Conservation (phyloP, 2,797 vertebrate species). For the Thamnophis elegans region DNA sequence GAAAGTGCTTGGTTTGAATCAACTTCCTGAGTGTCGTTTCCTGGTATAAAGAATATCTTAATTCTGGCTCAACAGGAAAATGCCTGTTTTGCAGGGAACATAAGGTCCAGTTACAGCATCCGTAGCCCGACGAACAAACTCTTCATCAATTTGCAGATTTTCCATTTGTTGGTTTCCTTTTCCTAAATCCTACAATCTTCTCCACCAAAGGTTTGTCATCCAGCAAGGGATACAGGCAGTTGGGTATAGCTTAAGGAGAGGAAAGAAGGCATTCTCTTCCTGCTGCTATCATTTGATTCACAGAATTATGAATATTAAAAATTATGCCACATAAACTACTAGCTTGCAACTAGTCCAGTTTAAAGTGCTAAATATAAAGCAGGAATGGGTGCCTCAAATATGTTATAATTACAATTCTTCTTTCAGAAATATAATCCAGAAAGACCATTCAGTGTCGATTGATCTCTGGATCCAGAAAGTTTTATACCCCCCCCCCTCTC, state of each 20-base stretch:
- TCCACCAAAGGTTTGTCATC: not conserved
- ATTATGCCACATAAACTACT: not conserved
- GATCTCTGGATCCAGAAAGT: not conserved
- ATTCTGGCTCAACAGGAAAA: not conserved
- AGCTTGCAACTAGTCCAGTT: too few species aligned
- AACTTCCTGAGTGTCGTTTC: not conserved
- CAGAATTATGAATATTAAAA: not conserved
- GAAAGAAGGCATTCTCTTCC: not conserved
- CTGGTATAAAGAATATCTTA: not conserved
- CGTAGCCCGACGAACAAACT: too few species aligned
- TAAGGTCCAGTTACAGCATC: rapidly evolving
- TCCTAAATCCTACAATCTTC: not conserved
- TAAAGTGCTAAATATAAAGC: not conserved
- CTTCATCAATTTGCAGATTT: not conserved
- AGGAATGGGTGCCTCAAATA: not conserved
- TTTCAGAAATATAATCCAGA: not conserved
- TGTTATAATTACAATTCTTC: not conserved
- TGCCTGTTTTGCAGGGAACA: not conserved
- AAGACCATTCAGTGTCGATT: not conserved
- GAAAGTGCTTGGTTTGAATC: not conserved
- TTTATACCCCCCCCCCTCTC: not conserved
- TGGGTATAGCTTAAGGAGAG: not conserved
- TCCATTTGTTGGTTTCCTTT: not conserved
- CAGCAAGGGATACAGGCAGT: not conserved
- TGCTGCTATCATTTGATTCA: not conserved